phyloP scores from a whole-genome alignment of 2,797 vertebrate species.

The Poeciliopsis infans region DNA sequence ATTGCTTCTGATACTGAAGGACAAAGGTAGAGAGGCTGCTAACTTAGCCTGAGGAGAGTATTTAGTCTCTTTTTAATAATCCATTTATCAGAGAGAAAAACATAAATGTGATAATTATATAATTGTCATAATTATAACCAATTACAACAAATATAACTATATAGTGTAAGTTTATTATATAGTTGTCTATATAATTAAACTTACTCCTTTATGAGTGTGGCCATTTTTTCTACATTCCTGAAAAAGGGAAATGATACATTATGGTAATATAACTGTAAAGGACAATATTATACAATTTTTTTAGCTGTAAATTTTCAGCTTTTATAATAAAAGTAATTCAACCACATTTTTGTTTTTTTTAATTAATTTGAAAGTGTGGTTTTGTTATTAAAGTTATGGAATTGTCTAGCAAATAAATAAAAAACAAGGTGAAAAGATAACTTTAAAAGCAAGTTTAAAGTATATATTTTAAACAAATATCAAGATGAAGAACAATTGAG shows the following conservation, averaged over 20 bases:
- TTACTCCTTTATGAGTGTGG: background rate
- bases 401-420: background rate
- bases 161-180: too few relatives aligned
- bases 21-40: constrained; percentile 16
- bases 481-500: background rate
- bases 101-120: background rate
- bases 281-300: background rate
- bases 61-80: constrained; percentile 38
- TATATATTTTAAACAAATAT: background rate
- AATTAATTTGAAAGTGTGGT: background rate
- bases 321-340: background rate
- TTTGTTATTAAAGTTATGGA: background rate
- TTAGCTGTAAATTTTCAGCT: background rate
- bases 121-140: background rate
- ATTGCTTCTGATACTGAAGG: background rate
- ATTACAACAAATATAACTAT: too few relatives aligned
- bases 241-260: background rate
- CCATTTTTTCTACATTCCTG: background rate
- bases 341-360: background rate
- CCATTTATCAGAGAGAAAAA: background rate
- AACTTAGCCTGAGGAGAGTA: constrained; percentile 3
- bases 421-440: background rate
- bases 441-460: background rate
- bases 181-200: background rate
- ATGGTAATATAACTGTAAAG: background rate